A percentile compares a stretch with the other conserved stretches of the same genome.
Evolutionary conservation across 1,140 invertebrate genomes (phyloP).

Genomic region (Paracyclopina nana): DNA sequence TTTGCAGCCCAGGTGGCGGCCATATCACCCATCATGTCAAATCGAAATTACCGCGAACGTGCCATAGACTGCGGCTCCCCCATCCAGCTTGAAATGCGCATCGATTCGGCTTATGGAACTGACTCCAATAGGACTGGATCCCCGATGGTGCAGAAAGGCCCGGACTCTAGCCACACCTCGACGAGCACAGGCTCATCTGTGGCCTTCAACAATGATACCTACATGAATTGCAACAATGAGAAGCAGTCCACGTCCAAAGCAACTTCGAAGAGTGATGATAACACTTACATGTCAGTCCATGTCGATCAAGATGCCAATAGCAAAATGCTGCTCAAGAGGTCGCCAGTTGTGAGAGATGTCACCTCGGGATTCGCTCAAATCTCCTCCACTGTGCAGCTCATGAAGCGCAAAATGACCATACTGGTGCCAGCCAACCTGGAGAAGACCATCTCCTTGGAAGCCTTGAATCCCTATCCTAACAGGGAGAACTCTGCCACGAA

Average conservation of each 20-base stretch:
- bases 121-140: slow-evolving; percentile 14
- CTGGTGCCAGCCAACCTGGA: slow-evolving; percentile 1
- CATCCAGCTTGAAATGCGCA: no score
- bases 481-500: not conserved
- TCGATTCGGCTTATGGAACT: slow-evolving; percentile 15
- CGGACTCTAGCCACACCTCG: not conserved
- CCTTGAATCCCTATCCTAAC: not conserved
- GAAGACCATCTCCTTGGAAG: slow-evolving; percentile 9
- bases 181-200: not conserved
- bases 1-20: no score
- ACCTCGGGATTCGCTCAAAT: slow-evolving; percentile 2
- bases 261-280: not conserved
- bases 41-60: not conserved
- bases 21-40: no score
- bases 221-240: slow-evolving; percentile 7
- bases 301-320: not conserved
- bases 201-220: slow-evolving; percentile 15
- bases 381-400: not conserved
- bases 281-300: not conserved
- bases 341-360: slow-evolving; percentile 13
- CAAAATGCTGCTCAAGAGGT: slow-evolving; percentile 11
- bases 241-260: not conserved
- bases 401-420: slow-evolving; percentile 8
- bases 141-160: not conserved
- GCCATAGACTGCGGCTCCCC: not conserved